phyloP scores from a whole-genome alignment of 1,140 invertebrate species.

The Heliconius congener region DNA sequence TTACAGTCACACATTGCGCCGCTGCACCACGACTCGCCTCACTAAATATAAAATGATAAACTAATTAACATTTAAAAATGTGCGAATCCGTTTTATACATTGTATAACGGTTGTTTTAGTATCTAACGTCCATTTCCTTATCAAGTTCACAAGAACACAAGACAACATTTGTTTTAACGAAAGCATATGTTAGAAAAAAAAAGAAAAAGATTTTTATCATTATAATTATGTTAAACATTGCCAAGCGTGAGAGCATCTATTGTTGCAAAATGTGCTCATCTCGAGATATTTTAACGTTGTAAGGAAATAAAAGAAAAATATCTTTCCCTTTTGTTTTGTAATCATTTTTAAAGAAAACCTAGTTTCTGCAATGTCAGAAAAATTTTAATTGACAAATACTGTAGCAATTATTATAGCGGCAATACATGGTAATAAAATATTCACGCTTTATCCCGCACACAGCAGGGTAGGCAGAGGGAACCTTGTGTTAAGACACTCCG shows the following conservation, averaged over 20 bases:
- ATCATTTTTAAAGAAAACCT: not conserved
- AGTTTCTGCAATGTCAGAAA: not conserved
- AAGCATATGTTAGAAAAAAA: conserved; percentile 1
- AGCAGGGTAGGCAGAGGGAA: too few relatives aligned
- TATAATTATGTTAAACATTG: conserved; percentile 8
- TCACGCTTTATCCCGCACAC: too few relatives aligned
- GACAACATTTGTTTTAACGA: not conserved
- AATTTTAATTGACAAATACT: not conserved
- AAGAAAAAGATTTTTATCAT: conserved; percentile 1
- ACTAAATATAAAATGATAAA: too few relatives aligned
- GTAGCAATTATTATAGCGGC: not conserved
- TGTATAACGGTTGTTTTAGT: not conserved
- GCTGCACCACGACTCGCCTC: too few relatives aligned
- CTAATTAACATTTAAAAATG: too few relatives aligned
- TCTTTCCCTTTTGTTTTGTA: not conserved
- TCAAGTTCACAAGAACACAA: not conserved
- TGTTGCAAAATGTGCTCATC: not conserved
- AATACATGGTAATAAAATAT: too few relatives aligned
- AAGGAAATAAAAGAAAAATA: not conserved
- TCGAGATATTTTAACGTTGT: not conserved
- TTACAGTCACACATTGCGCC: too few relatives aligned
- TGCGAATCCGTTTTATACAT: not conserved
- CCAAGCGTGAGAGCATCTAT: not conserved
- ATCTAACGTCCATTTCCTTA: not conserved
- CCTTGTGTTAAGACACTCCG: too few relatives aligned